A percentile compares a stretch with the other conserved stretches of the same genome.
These are phyloP conservation scores for Pilophorus perplexus DNA, from an alignment of 2,888 invertebrate genomes.

Conservation along the genomic window DNA sequence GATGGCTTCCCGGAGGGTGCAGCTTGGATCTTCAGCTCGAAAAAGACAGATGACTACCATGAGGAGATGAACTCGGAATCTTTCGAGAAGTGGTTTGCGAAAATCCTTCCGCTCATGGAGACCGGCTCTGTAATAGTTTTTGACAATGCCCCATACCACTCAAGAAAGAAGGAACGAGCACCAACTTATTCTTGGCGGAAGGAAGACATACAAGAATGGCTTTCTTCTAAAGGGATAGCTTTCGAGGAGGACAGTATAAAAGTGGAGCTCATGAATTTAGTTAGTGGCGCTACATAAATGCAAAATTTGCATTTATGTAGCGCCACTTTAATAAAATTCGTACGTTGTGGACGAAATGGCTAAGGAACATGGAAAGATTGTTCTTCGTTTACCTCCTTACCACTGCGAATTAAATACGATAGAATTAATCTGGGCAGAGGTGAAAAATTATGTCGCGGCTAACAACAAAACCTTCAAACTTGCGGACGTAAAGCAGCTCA, in stretches of 20 bases:
- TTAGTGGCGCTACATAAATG: background rate
- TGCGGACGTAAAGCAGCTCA: conserved; percentile 32
- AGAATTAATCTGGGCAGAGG: conserved; percentile 45
- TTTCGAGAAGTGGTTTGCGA: conserved; percentile 29
- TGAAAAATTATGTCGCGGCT: conserved; percentile 42
- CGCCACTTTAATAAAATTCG: no score
- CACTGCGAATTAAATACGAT: conserved; percentile 47
- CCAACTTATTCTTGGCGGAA: background rate
- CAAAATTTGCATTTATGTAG: no score
- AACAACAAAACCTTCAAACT: conserved; percentile 40
- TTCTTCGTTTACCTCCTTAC: conserved; percentile 45
- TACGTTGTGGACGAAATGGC: background rate
- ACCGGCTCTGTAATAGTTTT: conserved; percentile 33
- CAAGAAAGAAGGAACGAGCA: background rate
- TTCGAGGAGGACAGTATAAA: background rate
- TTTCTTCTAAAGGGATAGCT: background rate
- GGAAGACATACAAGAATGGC: background rate
- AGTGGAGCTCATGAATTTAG: background rate
- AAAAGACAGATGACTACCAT: conserved; percentile 30
- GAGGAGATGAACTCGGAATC: conserved; percentile 28
- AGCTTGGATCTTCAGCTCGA: conserved; percentile 29
- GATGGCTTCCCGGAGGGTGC: conserved; percentile 23
- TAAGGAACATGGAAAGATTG: background rate
- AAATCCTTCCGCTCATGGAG: conserved; percentile 10
- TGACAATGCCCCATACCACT: conserved; percentile 38